Percentiles rank a stretch among this genome's conserved stretches.
These are phyloP conservation scores for Squalus acanthias DNA, from an alignment of 2,797 vertebrate species.

Conservation along the genomic window DNA sequence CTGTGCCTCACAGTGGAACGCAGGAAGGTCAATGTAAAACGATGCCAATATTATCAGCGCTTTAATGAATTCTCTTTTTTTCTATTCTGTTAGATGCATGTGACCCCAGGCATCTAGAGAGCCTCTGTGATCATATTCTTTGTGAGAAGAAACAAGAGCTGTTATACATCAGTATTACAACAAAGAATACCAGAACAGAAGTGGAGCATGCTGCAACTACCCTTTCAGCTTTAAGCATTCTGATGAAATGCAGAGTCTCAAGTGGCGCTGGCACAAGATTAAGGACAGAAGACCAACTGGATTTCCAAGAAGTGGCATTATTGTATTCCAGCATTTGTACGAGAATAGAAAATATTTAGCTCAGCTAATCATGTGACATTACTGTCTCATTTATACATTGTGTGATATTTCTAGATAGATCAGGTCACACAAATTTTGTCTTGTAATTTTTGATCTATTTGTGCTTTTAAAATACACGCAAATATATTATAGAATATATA, in stretches of 20 bases:
- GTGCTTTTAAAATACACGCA: neutral
- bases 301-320: constrained; percentile 23
- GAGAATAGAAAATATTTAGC: constrained; percentile 2
- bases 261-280: neutral
- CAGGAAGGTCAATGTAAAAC: constrained; percentile 35
- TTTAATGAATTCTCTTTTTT: constrained; percentile 37
- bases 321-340: neutral
- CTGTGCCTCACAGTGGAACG: constrained; percentile 20
- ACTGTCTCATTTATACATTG: neutral
- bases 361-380: neutral
- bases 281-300: neutral
- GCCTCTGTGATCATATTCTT: constrained; percentile 36
- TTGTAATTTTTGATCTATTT: neutral
- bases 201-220: neutral
- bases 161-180: constrained; percentile 28
- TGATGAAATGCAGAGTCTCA: constrained; percentile 22
- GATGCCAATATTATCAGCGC: constrained; percentile 33
- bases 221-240: constrained; percentile 16
- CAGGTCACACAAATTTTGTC: neutral
- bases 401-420: neutral
- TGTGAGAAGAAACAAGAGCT: constrained; percentile 29
- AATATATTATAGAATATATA: neutral
- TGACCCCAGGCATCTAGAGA: constrained; percentile 28
- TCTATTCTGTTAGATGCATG: constrained; percentile 29
- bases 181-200: constrained; percentile 28